Evolutionary conservation across 2,113 vertebrate genomes (phyloP), one percentile per base, ranked within the genome.

Genomic region (Symphodus melops): DNA sequence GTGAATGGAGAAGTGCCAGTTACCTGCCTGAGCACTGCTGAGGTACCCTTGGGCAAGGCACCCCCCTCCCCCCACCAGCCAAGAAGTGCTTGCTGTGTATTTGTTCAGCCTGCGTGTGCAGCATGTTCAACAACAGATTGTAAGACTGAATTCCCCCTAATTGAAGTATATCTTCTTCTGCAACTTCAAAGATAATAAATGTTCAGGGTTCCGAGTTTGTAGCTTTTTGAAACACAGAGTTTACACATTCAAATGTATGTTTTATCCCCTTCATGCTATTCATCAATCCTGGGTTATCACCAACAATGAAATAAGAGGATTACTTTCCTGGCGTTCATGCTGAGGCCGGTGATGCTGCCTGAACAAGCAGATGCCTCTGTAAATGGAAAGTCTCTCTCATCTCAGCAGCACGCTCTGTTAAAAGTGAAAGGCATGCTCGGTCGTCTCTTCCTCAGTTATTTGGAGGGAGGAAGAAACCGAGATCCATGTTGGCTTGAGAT

Each of bases 341-440:
- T 63, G 16, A 75, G 25, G 60, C 0, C 19, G 44, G 74, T 58
- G 67, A 64, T 21, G 42, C 60, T 42, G 63, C 77, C 57, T 58
- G 52, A 75, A 44, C 28, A 51, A 82, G 58, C 76, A 82, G 84
- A 73, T 85, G 86, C 74, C 75, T 25, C 4, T 13, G 42, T 62
- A 54, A 83, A 86, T 68, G 56, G 55, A 82, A 63, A 74, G 73
- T 20, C 69, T 48, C 79, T 89, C 68, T 81, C 76, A 79, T 86
- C 83, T 89, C 72, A 1, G 44, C 44, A 0, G 42, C 1, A 0
- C 59, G 67, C 56, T 51, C 19, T 16, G 67, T 56, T 36, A 21
- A 76, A 82, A 88, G 68, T 72, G 63, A 68, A 55, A 76, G 80
- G 58, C 73, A 58, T 9, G 42, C 42, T 44, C 8, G 1, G 72